Base-by-base conservation (phyloP, 2,113 vertebrate genomes). In the Xyliphius kryptos region DNA sequence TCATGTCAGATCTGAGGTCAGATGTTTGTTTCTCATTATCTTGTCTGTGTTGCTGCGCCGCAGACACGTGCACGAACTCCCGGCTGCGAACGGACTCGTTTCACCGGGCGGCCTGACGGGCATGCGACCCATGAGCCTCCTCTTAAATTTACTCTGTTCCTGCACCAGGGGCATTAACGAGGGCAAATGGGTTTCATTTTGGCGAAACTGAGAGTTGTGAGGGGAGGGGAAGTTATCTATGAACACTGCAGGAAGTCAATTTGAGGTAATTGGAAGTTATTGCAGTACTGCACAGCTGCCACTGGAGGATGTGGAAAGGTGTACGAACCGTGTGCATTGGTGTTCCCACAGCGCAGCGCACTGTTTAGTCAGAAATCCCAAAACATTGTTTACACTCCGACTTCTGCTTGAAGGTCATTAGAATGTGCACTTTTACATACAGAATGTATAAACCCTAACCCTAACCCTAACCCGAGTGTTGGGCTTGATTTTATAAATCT, bases 281-380 rank as follows among this genome's bases (percentile, higher is more conserved):
- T 64, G 50, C 32, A 68, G 38, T 65, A 38, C 14, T 3, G 14
- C 36, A 37, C 44, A 14, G 15, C 14, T 17, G 43, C 32, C 63
- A 47, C 38, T 63, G 64, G 72, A 40, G 53, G 67, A 50, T 36
- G 67, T 43, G 14, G 16, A 57, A 36, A 63, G 53, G 52, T 57
- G 32, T 56, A 15, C 37, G 20, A 46, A 40, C 38, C 46, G 6
- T 2, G 12, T n/a, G 43, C 43, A n/a, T 13, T n/a, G 43, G 14
- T 13, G 2, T n/a, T 6, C 43, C n/a, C 14, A 46, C 43, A 7
- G 43, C 12, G 13, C n/a, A n/a, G 6, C 3, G 12, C 14, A 13
- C 12, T 2, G 14, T 46, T 46, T n/a, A 41, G 10, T 12, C 6
- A 12, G 10, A 14, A 41, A 41, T 10, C 10, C 40, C 40, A 41